Base-by-base conservation (phyloP, 1,140 invertebrate species). In the Drosophila tsacasi region DNA sequence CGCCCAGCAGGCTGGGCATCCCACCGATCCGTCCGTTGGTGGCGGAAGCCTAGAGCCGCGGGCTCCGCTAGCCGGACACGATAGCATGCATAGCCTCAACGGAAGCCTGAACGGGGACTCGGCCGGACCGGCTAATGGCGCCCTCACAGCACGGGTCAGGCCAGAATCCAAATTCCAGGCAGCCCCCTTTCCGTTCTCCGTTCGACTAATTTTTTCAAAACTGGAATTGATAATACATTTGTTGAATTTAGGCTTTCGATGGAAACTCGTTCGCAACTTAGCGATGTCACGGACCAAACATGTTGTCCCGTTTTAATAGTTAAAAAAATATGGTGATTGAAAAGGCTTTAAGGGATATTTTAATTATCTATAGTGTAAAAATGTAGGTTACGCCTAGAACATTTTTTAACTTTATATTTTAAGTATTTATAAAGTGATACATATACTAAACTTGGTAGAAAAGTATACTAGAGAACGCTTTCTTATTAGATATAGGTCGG, bases 101-200 rank as follows among this genome's bases (percentile, higher is more conserved):
- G 75, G 62, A 39, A 81, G 73, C 78, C 37, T 75, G n/a, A 52
- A 50, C 60, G 83, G 81, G 42, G 81, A 89, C 35, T 54, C 46
- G 17, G 35, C 63, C 44, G 71, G 60, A 62, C 27, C 68, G 21
- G 46, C 60, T 7, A 79, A 79, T 58, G 76, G 76, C 73, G 39
- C 69, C 30, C 66, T 73, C 61, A 83, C 82, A 82, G 55, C 82
- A 82, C 85, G 86, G 86, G 86, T 90, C 80, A 90, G 87, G 68
- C 49, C 67, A 39, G 23, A 46, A 23, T 30, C 21, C 27, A 42
- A 44, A 25, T 23, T 23, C 1, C 21, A 35, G 30, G 10, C 30
- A 37, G 10, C 15, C 39, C 47, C 13, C 19, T 35, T 37, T 15
- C 37, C 49, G 32, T 37, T 37, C 13, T n/a, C 19, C 21, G 3